These are phyloP conservation scores for Crotalus helleri DNA, from an alignment of 2,113 vertebrate genomes.

Conservation along the genomic window DNA sequence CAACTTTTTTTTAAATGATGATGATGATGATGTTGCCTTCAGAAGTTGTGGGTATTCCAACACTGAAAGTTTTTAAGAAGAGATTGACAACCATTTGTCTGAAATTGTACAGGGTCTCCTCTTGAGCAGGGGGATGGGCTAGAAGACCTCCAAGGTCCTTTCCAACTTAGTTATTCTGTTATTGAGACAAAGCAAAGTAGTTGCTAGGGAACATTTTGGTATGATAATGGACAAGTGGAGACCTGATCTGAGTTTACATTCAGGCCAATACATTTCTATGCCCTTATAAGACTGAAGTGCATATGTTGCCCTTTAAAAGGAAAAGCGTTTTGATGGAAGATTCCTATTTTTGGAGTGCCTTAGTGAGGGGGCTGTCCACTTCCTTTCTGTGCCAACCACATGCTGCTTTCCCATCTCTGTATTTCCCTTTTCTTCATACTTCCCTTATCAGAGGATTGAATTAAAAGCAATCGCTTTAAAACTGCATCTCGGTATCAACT, in stretches of 20 bases:
- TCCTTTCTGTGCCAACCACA: not conserved
- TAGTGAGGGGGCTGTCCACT: not conserved
- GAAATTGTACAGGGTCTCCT: too few species aligned
- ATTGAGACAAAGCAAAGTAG: not conserved
- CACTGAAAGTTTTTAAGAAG: too few species aligned
- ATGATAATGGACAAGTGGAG: not conserved
- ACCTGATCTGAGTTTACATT: not conserved
- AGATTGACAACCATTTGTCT: too few species aligned
- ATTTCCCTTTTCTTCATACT: not conserved
- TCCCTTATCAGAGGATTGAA: not conserved
- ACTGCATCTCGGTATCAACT: not conserved
- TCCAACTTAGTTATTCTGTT: too few species aligned
- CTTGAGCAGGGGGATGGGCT: too few species aligned
- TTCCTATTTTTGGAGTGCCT: not conserved
- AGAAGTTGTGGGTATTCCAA: too few species aligned
- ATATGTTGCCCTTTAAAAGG: not conserved
- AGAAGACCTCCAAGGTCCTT: too few species aligned
- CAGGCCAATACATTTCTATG: not conserved
- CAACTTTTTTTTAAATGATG: too few species aligned
- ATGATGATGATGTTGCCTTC: too few species aligned
- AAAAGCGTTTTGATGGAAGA: not conserved
- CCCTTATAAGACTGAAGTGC: not conserved
- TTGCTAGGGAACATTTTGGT: not conserved
- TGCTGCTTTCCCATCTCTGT: not conserved
- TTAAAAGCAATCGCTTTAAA: not conserved